Evolutionary conservation across 2,888 invertebrate species (phyloP).

Genomic region (Chaetoderma sp.): DNA sequence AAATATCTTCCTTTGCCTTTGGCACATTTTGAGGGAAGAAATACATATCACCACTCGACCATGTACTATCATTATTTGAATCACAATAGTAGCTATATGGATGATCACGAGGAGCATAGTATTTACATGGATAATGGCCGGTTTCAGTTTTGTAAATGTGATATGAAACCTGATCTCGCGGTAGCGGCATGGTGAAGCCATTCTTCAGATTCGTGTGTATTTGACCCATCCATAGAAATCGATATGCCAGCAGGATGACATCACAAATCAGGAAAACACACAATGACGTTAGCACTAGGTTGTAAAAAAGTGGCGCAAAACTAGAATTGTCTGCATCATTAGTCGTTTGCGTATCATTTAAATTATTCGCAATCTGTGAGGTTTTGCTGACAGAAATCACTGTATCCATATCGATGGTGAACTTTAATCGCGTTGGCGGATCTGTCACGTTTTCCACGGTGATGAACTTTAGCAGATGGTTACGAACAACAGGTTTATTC

Average conservation of each 20-base stretch:
- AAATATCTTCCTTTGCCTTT: slow-evolving; percentile 53
- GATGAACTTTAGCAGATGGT: too few species aligned
- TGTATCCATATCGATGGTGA: too few species aligned
- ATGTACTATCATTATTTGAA: slow-evolving; percentile 46
- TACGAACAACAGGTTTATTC: too few species aligned
- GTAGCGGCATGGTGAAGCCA: slow-evolving; percentile 53
- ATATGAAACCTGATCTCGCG: slow-evolving; percentile 52
- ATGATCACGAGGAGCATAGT: slow-evolving; percentile 38
- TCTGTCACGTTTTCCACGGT: too few species aligned
- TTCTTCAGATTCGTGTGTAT: slow-evolving; percentile 43
- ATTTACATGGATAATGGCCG: slow-evolving; percentile 45
- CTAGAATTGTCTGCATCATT: too few species aligned
- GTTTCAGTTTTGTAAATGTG: slow-evolving; percentile 55
- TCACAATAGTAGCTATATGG: slow-evolving; percentile 46
- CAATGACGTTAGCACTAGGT: slow-evolving; percentile 48
- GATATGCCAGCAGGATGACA: slow-evolving; percentile 46
- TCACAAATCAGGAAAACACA: slow-evolving; percentile 52
- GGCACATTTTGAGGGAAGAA: slow-evolving; percentile 50
- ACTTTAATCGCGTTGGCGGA: too few species aligned
- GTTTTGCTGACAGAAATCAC: too few species aligned
- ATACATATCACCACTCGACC: slow-evolving; percentile 45
- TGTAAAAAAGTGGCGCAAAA: too few species aligned
- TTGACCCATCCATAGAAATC: slow-evolving; percentile 51
- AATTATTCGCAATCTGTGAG: too few species aligned
- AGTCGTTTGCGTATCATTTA: too few species aligned